phyloP scores from a whole-genome alignment of 2,797 vertebrate species.

The Micromesistius poutassou region DNA sequence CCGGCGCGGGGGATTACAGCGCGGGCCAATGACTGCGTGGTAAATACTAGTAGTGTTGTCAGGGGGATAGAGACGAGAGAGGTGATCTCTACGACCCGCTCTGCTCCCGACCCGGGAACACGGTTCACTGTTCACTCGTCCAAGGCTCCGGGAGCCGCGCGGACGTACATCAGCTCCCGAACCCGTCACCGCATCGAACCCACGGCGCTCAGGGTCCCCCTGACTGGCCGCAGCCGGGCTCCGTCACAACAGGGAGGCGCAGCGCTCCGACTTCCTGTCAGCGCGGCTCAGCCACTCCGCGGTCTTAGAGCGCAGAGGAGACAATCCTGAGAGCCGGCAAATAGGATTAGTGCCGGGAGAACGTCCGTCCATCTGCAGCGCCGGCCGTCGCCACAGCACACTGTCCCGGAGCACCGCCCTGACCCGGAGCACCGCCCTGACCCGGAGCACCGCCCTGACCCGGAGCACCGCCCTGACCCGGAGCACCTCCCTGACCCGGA shows the following conservation, averaged over 20 bases:
- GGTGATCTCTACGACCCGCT: background rate
- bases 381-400: slow-evolving; percentile 58
- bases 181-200: background rate
- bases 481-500: too few relatives aligned
- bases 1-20: background rate
- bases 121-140: background rate
- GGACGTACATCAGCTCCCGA: background rate
- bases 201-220: background rate
- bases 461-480: too few relatives aligned
- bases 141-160: background rate
- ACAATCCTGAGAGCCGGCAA: slow-evolving; percentile 77
- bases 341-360: slow-evolving; percentile 82
- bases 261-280: background rate
- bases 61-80: background rate
- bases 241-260: too few relatives aligned
- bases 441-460: too few relatives aligned
- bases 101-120: background rate
- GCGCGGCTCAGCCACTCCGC: slow-evolving; percentile 54
- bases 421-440: too few relatives aligned
- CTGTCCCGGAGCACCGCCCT: slow-evolving; percentile 10
- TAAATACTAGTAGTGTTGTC: background rate
- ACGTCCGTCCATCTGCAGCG: slow-evolving; percentile 81
- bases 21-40: background rate
- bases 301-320: slow-evolving; percentile 37
- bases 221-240: background rate